Percentiles rank a stretch among this genome's conserved stretches.
Conservation (phyloP, 2,113 vertebrate species). For the Hydropotes inermis region DNA sequence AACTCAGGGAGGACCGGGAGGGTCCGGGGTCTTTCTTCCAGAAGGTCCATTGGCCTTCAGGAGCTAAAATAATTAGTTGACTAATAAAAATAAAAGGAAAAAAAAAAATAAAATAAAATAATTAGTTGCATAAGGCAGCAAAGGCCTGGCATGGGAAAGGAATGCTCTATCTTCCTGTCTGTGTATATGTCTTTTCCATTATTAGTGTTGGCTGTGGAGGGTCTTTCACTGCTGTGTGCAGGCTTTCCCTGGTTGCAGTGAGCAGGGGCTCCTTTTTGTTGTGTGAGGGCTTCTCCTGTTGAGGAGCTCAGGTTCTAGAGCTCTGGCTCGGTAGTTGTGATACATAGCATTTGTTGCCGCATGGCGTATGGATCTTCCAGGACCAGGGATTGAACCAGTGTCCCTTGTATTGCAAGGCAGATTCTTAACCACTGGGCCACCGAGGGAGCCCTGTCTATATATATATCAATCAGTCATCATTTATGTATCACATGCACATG, state of each 20-base stretch:
- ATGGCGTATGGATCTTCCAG: neutral
- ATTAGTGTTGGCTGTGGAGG: neutral
- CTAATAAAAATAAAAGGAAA: too few relatives aligned
- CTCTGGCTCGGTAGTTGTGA: neutral
- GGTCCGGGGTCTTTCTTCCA: neutral
- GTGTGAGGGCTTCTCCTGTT: neutral
- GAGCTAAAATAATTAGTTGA: neutral
- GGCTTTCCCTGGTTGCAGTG: neutral
- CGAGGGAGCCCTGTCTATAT: neutral
- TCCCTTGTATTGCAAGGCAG: neutral
- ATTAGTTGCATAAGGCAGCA: neutral
- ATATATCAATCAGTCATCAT: neutral
- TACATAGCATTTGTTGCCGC: neutral
- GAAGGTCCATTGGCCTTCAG: neutral
- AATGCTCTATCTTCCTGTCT: neutral
- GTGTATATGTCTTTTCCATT: neutral
- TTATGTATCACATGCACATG: neutral
- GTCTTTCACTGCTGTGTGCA: neutral
- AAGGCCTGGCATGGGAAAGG: neutral
- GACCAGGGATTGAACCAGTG: neutral
- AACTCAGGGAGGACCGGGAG: neutral
- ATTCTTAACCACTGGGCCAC: neutral
- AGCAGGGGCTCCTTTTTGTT: neutral
- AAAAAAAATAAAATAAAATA: neutral
- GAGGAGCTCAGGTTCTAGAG: neutral